phyloP scores from a whole-genome alignment of 2,888 invertebrate species.

The Hedya salicella region DNA sequence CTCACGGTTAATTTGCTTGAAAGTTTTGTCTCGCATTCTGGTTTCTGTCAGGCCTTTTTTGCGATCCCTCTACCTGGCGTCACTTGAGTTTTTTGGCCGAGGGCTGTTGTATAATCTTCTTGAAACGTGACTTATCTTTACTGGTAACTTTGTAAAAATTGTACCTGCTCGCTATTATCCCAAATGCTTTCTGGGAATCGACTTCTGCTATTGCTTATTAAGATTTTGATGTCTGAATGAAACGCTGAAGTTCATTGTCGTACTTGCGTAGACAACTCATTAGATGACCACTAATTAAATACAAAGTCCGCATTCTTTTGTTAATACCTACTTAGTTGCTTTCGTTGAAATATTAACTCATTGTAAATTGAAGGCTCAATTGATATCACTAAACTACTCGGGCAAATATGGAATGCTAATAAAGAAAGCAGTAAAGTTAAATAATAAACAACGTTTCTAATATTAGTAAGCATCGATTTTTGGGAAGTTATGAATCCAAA shows the following conservation, averaged over 20 bases:
- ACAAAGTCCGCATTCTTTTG: slow-evolving; percentile 23
- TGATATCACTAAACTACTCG: not conserved
- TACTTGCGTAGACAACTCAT: not conserved
- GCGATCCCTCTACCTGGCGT: slow-evolving; percentile 47
- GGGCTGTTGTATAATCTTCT: slow-evolving; percentile 34
- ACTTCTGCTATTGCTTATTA: not conserved
- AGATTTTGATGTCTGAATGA: not conserved
- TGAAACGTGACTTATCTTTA: slow-evolving; percentile 37
- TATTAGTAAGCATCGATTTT: too few species aligned
- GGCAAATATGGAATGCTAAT: too few species aligned
- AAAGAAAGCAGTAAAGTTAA: too few species aligned
- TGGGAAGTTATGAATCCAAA: too few species aligned
- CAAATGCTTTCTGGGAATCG: slow-evolving; percentile 20
- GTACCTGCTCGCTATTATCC: slow-evolving; percentile 14
- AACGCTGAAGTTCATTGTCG: slow-evolving; percentile 16
- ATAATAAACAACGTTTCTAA: too few species aligned
- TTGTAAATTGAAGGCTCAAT: not conserved
- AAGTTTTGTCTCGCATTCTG: slow-evolving; percentile 59
- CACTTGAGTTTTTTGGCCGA: slow-evolving; percentile 26
- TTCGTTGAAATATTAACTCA: not conserved
- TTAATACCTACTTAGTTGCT: not conserved
- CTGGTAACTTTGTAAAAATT: slow-evolving; percentile 7
- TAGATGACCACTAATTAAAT: slow-evolving; percentile 22
- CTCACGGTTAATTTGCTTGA: slow-evolving; percentile 62
- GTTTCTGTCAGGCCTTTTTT: slow-evolving; percentile 59